These are phyloP conservation scores for Tetrao urogallus DNA, from an alignment of 2,113 vertebrate genomes.

Conservation along the genomic window DNA sequence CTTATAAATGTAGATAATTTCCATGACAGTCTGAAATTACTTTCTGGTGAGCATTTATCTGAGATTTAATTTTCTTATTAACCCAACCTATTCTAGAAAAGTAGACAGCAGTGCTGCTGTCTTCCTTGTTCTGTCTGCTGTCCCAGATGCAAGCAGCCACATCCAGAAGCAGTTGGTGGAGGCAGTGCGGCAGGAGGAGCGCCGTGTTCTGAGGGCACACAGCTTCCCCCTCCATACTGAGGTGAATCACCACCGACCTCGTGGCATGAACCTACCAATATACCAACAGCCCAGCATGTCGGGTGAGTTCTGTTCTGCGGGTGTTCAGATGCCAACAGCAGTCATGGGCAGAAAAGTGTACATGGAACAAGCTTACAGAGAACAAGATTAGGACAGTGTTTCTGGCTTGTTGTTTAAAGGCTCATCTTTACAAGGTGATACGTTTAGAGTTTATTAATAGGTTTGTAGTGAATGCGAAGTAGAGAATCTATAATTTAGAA, in stretches of 20 bases:
- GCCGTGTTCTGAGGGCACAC: accelerated
- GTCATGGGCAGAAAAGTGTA: background rate
- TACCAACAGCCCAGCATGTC: background rate
- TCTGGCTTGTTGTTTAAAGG: background rate
- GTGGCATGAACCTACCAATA: accelerated
- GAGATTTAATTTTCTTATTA: conserved; percentile 43
- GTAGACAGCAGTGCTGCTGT: background rate
- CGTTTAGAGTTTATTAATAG: background rate
- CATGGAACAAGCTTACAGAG: accelerated
- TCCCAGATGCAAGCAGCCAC: background rate
- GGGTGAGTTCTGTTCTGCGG: background rate
- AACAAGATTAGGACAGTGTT: background rate
- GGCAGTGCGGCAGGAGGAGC: background rate
- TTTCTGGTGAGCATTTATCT: conserved; percentile 37
- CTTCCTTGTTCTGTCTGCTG: background rate
- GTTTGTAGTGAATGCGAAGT: background rate
- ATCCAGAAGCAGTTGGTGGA: background rate
- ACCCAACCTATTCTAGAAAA: background rate
- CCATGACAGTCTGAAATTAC: conserved; percentile 48
- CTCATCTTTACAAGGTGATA: background rate
- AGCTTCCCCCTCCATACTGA: background rate
- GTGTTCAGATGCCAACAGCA: background rate
- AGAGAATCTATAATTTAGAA: background rate
- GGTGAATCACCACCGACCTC: background rate
- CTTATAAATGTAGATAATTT: conserved; percentile 58